Evolutionary conservation across 1,140 invertebrate genomes (phyloP), one percentile per base, ranked within the genome.

Genomic region (Drosophila equinoxialis): DNA sequence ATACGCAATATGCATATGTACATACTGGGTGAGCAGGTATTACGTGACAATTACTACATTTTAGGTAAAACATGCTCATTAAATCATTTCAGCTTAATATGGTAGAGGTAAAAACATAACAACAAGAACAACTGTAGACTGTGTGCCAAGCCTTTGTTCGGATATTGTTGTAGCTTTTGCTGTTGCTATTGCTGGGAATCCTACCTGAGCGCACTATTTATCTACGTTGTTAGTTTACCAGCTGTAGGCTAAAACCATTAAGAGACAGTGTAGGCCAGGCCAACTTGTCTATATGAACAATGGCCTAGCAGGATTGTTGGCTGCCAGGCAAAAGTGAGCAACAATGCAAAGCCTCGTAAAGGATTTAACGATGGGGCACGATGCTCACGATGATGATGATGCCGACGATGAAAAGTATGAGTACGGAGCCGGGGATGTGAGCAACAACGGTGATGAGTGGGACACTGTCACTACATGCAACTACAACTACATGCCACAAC

Each of bases 11-110:
- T 30, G 6, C 6, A 80, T 30, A 30, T 6, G 6, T 30, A 30
- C 30, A 30, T 89, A 75, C 74, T 84, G 80, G 77, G 74, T 87
- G 77, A 89, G 84, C 80, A 87, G 77, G 84, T 87, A 87, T 89
- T 87, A 89, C 84, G 84, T 87, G 84, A 87, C 84, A 87, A 87
- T 87, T 87, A 87, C 84, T 84, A 87, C 80, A 89, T 87, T 87
- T 87, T 81, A 58, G 82, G 77, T 85, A 84, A 86, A 87, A 87
- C 84, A 87, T 75, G 84, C 84, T 87, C 84, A 87, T 87, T 87
- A 87, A 87, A 87, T 87, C 84, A 87, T 87, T 84, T 87, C 45
- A 75, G 80, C 84, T 87, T 87, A 87, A 87, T 89, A 77, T 62
- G 58, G 73, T 57, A 77, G 72, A 83, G 75, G 71, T 63, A 45